Evolutionary conservation across 2,797 vertebrate species (phyloP), one percentile per base, ranked within the genome.

Genomic region (Sphenopsis melanotis): DNA sequence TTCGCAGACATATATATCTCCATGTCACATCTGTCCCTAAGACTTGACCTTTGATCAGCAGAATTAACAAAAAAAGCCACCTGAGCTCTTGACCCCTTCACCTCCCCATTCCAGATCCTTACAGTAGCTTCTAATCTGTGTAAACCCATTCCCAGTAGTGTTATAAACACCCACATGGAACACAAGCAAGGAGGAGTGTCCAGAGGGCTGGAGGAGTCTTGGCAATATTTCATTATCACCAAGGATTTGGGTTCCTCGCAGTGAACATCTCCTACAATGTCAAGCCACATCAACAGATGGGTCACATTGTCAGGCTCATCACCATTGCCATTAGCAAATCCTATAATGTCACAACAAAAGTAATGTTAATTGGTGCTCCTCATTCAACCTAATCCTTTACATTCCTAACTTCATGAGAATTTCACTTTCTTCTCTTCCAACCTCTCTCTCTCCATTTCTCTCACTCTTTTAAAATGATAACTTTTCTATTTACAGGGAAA

Each of bases 71-170:
- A 94, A 94, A 93, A 88, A 87, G 76, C 75, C 96, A 95, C 91
- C 95, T 90, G 94, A 94, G 76, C 89, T 94, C 72, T 83, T 88
- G 91, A 96, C 91, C 95, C 36, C 39, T 83, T 95, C 91, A 94
- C 93, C 91, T 83, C 60, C 8, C 37, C 18, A 16, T 81, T 88
- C 65, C 65, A 81, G 61, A 90, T 76, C 46, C n/a, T 94, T 83
- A 86, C 79, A 89, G 94, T 88, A 93, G 82, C 42, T 88, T 83
- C 87, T 75, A 71, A 88, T 95, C 76, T 91, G 13, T 57, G 42
- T 46, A 75, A 90, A 71, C 15, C 63, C 69, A 61, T 57, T 93
- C 87, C 68, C 89, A 80, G 50, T 8, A 65, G 41, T 52, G 57
- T 57, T 89, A 60, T 68, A 66, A 93, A 92, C 75, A 83, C 29